Conservation (phyloP, 2,113 vertebrate genomes). For the Hippocampus abdominalis region DNA sequence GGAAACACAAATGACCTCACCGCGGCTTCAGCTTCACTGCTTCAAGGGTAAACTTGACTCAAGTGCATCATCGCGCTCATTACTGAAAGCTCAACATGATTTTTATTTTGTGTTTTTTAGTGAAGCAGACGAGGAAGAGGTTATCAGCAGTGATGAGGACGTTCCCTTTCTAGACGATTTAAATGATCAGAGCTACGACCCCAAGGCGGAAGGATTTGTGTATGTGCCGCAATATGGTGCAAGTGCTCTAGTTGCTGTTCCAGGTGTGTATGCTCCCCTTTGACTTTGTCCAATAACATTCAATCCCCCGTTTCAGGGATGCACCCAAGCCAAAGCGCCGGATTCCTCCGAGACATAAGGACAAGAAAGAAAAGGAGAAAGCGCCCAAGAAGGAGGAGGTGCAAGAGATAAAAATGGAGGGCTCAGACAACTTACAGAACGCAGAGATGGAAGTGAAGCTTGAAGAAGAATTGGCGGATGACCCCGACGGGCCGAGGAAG, state of each 20-base stretch:
- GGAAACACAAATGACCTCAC: constrained; percentile 83
- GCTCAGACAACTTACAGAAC: constrained; percentile 50
- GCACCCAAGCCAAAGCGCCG: constrained; percentile 82
- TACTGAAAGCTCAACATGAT: background rate
- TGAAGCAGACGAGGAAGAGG: constrained; percentile 79
- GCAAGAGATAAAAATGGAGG: constrained; percentile 69
- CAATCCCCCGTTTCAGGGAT: constrained; percentile 68
- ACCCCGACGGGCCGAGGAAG: constrained; percentile 90
- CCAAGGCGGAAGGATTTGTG: constrained; percentile 81
- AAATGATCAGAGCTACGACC: constrained; percentile 93
- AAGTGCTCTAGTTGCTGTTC: background rate
- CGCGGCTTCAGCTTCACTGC: constrained; percentile 74
- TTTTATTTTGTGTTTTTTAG: constrained; percentile 34
- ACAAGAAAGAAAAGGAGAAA: constrained; percentile 76
- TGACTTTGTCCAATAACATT: background rate
- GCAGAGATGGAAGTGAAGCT: constrained; percentile 84
- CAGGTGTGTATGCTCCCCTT: no score
- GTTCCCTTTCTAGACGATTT: constrained; percentile 91
- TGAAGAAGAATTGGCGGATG: constrained; percentile 82
- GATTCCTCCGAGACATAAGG: constrained; percentile 77
- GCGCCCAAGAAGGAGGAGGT: constrained; percentile 65
- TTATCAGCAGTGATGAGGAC: constrained; percentile 86
- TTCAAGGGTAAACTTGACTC: constrained; percentile 74
- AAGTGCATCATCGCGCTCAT: rapidly evolving
- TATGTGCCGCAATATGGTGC: background rate